Percentiles rank a stretch among this genome's conserved stretches.
Evolutionary conservation across 2,113 vertebrate genomes (phyloP).

Genomic region (Xiphias gladius): DNA sequence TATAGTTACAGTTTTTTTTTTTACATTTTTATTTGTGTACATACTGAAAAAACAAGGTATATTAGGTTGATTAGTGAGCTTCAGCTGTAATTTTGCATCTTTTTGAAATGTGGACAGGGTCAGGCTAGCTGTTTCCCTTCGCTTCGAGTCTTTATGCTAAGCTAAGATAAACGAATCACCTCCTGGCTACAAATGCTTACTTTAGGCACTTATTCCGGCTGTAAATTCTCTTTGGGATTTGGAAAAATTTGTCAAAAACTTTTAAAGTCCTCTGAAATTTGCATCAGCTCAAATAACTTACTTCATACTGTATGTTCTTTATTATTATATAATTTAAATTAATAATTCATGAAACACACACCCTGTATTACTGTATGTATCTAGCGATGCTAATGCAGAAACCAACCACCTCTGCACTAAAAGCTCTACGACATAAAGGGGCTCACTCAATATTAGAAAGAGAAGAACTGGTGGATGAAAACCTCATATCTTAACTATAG

Average conservation of each 20-base stretch:
- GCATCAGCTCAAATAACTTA: slow-evolving; percentile 10
- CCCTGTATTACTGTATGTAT: background rate
- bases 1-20: too few relatives aligned
- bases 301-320: background rate
- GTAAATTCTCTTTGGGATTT: background rate
- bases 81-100: background rate
- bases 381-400: background rate
- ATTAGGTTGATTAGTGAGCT: background rate
- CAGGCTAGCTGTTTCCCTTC: background rate
- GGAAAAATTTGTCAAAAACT: background rate
- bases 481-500: slow-evolving; percentile 24
- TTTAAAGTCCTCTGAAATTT: background rate
- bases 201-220: too few relatives aligned
- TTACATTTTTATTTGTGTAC: background rate
- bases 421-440: background rate
- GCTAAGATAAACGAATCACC: background rate
- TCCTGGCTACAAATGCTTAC: background rate
- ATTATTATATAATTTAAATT: background rate
- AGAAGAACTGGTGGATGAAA: slow-evolving; percentile 3
- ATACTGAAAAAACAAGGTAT: background rate
- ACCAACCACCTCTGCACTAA: background rate
- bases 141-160: background rate
- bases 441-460: background rate
- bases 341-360: slow-evolving; percentile 29
- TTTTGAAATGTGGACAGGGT: background rate